Evolutionary conservation across 2,797 vertebrate genomes (phyloP), one percentile per base, ranked within the genome.

Genomic region (Sebastolobus altivelis): DNA sequence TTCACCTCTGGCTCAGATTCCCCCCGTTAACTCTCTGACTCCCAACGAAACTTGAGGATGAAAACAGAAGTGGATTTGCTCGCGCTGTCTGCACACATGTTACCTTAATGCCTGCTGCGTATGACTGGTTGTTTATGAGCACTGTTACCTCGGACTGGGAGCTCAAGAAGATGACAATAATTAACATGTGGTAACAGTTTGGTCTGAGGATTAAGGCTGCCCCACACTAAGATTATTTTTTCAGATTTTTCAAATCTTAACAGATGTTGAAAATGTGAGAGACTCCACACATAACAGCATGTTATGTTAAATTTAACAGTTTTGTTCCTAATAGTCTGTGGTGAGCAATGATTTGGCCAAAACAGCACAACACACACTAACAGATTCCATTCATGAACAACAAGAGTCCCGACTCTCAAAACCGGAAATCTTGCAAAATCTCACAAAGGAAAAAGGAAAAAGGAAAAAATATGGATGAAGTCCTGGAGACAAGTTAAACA

Each of bases 1-100:
- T 91, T 88, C 83, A 75, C 80, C 67, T 87, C 87, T 35, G 65
- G 87, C 80, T 93, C 83, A 82, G 71, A 81, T 85, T 88, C 72
- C 63, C 63, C 62, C 72, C 58, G 12, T 87, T 85, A 87, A 85
- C 79, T 71, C 66, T 72, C 40, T 7, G 66, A 68, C 67, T 84
- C 73, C 73, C 35, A 63, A n/a, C 27, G 68, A 88, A 88, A 81
- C 52, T 58, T 56, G 29, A 74, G 66, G 65, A 70, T 31, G 43
- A 82, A 90, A 76, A 66, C 55, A 74, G 59, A 80, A 63, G 49
- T 65, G 55, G 20, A 40, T 61, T 18, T 37, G 33, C 72, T 62
- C 5, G 25, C 2, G 29, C 11, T 38, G 31, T 61, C 31, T 46
- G n/a, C 43, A 71, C 38, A 65, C 29, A 52, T 54, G 16, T 70